These are phyloP conservation scores for Phoeniculus purpureus DNA, from an alignment of 2,797 vertebrate species.

Conservation along the genomic window DNA sequence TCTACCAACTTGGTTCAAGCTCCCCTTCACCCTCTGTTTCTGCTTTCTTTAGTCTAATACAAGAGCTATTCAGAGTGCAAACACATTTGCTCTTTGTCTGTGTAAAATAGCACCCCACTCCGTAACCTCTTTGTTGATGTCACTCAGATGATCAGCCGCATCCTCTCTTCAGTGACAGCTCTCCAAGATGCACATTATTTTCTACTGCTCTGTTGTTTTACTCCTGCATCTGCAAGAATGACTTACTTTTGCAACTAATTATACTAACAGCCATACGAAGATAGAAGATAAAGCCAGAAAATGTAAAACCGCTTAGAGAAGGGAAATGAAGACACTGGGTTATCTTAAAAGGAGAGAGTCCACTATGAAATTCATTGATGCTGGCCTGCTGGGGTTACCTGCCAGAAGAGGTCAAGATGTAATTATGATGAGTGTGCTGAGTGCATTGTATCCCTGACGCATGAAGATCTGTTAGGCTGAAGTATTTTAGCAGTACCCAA, in stretches of 20 bases:
- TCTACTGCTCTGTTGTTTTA: slow-evolving; percentile 4
- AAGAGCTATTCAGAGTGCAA: not conserved
- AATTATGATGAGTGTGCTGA: slow-evolving; percentile 40
- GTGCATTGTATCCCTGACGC: not conserved
- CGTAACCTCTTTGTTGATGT: not conserved
- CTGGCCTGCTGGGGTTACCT: slow-evolving; percentile 62
- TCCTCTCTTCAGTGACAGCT: slow-evolving; percentile 32
- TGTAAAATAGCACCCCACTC: not conserved
- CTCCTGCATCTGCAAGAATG: slow-evolving; percentile 44
- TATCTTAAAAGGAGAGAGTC: slow-evolving; percentile 52
- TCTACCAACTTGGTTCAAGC: not conserved
- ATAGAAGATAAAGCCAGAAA: slow-evolving; percentile 46
- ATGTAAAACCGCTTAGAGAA: slow-evolving; percentile 59
- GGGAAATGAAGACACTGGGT: slow-evolving; percentile 44
- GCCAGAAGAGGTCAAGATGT: slow-evolving; percentile 57
- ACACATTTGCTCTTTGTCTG: slow-evolving; percentile 17
- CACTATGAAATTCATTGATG: slow-evolving; percentile 59
- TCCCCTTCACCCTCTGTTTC: not conserved
- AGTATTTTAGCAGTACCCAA: slow-evolving; percentile 1
- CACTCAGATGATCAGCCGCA: slow-evolving; percentile 35
- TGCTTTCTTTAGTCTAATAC: not conserved
- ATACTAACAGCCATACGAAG: slow-evolving; percentile 54
- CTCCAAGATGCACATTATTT: slow-evolving; percentile 11
- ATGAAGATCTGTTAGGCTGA: slow-evolving; percentile 15
- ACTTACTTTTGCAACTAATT: slow-evolving; percentile 63